A percentile compares a stretch with the other conserved stretches of the same genome.
phyloP scores from a whole-genome alignment of 2,113 vertebrate genomes.

The Pygoscelis antarcticus region DNA sequence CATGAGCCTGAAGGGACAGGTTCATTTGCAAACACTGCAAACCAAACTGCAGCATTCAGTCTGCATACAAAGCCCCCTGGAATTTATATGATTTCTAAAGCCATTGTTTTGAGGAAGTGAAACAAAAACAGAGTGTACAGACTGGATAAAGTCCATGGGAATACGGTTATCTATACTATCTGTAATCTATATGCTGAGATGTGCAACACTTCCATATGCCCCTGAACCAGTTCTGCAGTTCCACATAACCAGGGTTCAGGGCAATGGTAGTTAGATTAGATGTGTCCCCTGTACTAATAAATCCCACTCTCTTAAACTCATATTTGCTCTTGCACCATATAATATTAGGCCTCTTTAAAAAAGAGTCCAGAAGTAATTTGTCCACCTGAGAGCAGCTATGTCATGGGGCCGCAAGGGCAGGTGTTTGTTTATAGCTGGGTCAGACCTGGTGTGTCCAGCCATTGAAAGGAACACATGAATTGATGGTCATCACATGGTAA shows the following conservation, averaged over 20 bases:
- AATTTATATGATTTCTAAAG: neutral
- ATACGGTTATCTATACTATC: neutral
- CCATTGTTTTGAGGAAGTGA: neutral
- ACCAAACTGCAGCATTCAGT: neutral
- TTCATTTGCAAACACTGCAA: conserved; percentile 16
- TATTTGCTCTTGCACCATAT: neutral
- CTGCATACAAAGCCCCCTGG: neutral
- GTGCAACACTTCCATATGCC: neutral
- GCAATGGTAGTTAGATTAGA: neutral
- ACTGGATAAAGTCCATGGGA: neutral
- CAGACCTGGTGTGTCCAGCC: neutral
- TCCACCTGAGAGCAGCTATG: neutral
- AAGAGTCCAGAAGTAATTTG: neutral
- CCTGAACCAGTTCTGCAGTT: neutral
- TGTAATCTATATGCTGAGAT: neutral
- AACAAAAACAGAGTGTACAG: neutral
- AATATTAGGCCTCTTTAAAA: neutral
- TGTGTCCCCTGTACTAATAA: neutral
- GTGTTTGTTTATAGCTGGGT: neutral
- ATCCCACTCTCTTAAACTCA: neutral
- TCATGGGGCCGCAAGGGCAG: neutral
- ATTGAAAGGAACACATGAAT: neutral
- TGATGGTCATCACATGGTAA: neutral
- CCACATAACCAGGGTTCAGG: neutral
- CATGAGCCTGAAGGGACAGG: neutral